These are phyloP conservation scores for Lasioglossum malachurum DNA, from an alignment of 2,888 invertebrate species.

Conservation along the genomic window DNA sequence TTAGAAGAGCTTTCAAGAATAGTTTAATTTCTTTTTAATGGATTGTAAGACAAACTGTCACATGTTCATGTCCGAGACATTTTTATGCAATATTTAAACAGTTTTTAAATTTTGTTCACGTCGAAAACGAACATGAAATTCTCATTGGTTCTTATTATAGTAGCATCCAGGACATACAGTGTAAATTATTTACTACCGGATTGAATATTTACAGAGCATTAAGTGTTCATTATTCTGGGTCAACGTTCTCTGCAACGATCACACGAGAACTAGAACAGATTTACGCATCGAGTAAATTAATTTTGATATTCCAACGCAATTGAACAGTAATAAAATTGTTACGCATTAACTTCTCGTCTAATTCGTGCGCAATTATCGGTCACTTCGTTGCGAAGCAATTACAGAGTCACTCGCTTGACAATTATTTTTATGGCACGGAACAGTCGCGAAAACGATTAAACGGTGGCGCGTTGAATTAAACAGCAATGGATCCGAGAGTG, in stretches of 20 bases:
- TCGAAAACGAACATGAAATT: not conserved
- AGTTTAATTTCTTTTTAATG: not conserved
- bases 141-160: not conserved
- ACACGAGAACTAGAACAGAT: not conserved
- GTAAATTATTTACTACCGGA: not conserved
- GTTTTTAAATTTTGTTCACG: not conserved
- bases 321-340: slow-evolving; percentile 5
- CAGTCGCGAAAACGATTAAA: slow-evolving; percentile 34
- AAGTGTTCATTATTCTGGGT: not conserved
- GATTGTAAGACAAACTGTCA: not conserved
- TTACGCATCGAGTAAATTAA: not conserved
- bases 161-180: not conserved
- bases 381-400: slow-evolving; percentile 4
- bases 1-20: not conserved
- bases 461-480: slow-evolving; percentile 41
- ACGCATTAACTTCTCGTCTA: slow-evolving; percentile 3
- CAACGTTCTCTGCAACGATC: not conserved
- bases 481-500: slow-evolving; percentile 46
- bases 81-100: not conserved
- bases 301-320: slow-evolving; percentile 8
- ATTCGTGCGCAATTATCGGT: slow-evolving; percentile 12
- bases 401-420: not conserved
- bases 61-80: not conserved
- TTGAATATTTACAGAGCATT: not conserved
- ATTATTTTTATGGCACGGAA: slow-evolving; percentile 2